phyloP scores from a whole-genome alignment of 1,140 invertebrate genomes.

The Gonioctena quinquepunctata region DNA sequence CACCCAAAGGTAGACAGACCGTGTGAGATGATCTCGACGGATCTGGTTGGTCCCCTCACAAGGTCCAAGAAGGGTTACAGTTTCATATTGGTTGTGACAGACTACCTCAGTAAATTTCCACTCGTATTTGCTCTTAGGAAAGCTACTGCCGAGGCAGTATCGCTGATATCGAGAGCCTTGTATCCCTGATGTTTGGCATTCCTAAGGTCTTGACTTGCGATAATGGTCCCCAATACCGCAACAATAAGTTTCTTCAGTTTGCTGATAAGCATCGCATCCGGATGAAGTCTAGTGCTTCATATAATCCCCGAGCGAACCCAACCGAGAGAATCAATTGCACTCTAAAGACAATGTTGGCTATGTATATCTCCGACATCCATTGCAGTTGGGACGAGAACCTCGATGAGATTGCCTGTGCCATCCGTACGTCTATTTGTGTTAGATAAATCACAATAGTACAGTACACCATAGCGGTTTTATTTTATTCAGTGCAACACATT shows the following conservation, averaged over 20 bases:
- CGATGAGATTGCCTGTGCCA: constrained; percentile 29
- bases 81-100: constrained; percentile 47
- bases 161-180: constrained; percentile 28
- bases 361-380: constrained; percentile 31
- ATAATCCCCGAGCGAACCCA: constrained; percentile 37
- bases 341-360: constrained; percentile 35
- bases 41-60: constrained; percentile 50
- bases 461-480: too few relatives aligned
- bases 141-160: constrained; percentile 19
- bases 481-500: too few relatives aligned
- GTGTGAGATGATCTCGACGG: constrained; percentile 38
- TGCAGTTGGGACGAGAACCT: constrained; percentile 29
- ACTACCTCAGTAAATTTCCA: constrained; percentile 49
- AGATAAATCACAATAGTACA: too few relatives aligned
- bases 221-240: constrained; percentile 38
- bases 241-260: constrained; percentile 25
- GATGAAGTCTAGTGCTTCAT: constrained; percentile 26
- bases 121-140: constrained; percentile 20
- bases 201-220: constrained; percentile 30
- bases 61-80: constrained; percentile 34
- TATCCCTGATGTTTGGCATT: constrained; percentile 34
- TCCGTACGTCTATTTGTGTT: constrained; percentile 21
- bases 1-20: constrained; percentile 28
- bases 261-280: constrained; percentile 15
- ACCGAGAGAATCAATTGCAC: constrained; percentile 34